phyloP scores from a whole-genome alignment of 2,888 invertebrate genomes.

The Anthrax anthrax region DNA sequence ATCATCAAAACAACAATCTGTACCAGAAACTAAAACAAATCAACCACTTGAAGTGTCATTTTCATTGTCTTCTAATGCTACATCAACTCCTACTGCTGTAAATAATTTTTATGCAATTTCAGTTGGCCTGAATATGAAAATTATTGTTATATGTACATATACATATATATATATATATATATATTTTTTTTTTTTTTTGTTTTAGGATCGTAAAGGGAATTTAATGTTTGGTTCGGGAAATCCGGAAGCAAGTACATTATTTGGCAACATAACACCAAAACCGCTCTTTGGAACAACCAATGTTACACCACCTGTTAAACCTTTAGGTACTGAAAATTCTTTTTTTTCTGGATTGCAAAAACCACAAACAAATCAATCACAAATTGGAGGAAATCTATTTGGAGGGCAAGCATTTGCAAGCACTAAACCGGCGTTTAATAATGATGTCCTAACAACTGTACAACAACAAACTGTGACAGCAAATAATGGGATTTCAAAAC shows the following conservation, averaged over 20 bases:
- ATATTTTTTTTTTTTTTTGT: background rate
- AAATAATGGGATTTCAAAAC: conserved; percentile 1
- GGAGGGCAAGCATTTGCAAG: background rate
- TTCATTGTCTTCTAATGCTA: conserved; percentile 19
- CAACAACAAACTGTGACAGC: conserved; percentile 11
- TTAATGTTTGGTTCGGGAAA: conserved; percentile 6
- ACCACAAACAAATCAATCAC: background rate
- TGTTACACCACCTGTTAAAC: conserved; percentile 10
- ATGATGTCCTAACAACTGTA: background rate
- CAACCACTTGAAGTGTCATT: conserved; percentile 17
- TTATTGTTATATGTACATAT: too few species aligned
- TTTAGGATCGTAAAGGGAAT: conserved; percentile 5
- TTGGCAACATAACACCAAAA: conserved; percentile 2
- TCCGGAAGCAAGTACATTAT: background rate
- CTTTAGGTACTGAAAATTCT: conserved; percentile 11
- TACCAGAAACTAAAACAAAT: background rate
- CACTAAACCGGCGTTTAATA: background rate
- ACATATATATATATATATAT: too few species aligned
- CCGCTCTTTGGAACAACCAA: conserved; percentile 11
- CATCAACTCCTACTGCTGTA: conserved; percentile 25
- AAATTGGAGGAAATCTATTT: too few species aligned
- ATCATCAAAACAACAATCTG: background rate
- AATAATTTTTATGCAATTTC: too few species aligned
- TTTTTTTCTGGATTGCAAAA: background rate
- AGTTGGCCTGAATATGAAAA: too few species aligned